A percentile compares a stretch with the other conserved stretches of the same genome.
phyloP scores from a whole-genome alignment of 1,140 invertebrate species.

The Drosophila neocordata region DNA sequence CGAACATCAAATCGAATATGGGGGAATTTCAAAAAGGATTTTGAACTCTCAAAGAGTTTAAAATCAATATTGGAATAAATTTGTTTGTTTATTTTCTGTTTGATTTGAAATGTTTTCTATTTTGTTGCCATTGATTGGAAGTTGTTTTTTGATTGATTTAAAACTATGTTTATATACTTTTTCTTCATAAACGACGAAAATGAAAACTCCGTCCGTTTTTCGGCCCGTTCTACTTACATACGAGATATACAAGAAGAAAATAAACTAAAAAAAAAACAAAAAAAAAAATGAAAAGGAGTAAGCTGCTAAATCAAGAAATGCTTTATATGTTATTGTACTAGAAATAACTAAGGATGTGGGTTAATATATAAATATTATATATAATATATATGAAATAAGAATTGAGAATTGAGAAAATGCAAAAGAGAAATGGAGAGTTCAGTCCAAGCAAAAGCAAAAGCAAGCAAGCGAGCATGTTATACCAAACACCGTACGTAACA shows the following conservation, averaged over 20 bases:
- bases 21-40: constrained; percentile 12
- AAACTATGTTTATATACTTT: not conserved
- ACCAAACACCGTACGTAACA: constrained; percentile 82
- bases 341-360: not conserved
- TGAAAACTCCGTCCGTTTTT: constrained; percentile 50
- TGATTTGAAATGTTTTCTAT: not conserved
- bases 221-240: constrained; percentile 40
- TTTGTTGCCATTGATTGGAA: not conserved
- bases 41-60: not conserved
- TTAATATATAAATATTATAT: constrained; percentile 1
- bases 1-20: constrained; percentile 45
- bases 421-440: constrained; percentile 16
- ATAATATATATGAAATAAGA: constrained; percentile 13
- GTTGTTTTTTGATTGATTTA: not conserved
- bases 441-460: constrained; percentile 62
- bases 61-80: not conserved
- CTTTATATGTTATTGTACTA: constrained; percentile 64
- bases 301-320: constrained; percentile 29
- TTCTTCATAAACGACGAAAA: not conserved
- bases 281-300: not conserved
- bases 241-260: constrained; percentile 22
- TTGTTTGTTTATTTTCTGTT: not conserved
- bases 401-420: not conserved
- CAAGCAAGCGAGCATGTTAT: constrained; percentile 48
- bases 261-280: too few relatives aligned